Base-by-base conservation (phyloP, 1,140 invertebrate species). In the Limonius californicus region DNA sequence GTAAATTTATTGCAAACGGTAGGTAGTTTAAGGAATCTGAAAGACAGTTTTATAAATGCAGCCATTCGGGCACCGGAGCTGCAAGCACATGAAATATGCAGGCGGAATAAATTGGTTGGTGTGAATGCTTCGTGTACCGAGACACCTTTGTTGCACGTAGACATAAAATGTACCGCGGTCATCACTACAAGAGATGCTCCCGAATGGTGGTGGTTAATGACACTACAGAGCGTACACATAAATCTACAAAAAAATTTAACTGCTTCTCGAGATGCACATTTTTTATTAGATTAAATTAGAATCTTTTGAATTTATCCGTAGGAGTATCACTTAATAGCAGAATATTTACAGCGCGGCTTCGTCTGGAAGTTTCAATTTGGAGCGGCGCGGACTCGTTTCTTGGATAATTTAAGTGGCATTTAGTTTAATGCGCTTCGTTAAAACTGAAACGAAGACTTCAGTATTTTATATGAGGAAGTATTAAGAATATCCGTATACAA, bases 371-470 rank as follows among this genome's bases (percentile, higher is more conserved):
- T 64, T 64, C 62, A 64, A 64, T 64, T 64, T 64, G 27, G 15
- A 54, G 62, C 23, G 15, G 15, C 20, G 32, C 47, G 39, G 7
- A 3, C 14, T 6, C 58, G 53, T 59, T 23, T 55, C 54, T 54
- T 54, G 60, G 54, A 65, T 65, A 62, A 65, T 65, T 65, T 61
- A 65, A 57, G 59, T 62, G 60, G 60, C 60, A 65, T 65, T 65
- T 65, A 58, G 59, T 58, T 62, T 65, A 65, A 65, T 65, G 60
- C 57, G 60, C 20, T 54, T 57, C 60, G 59, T 65, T 61, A 61
- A 62, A 62, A 62, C 60, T 54, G 64, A 57, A 59, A 58, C 50
- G 57, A 58, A 56, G 43, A 20, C 57, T 47, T 55, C 23, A 53
- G 32, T 35, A 57, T 63, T 63, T 63, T 63, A 57, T 47, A 58